Conservation (phyloP, 2,888 invertebrate species). For the Chymomyza caudatula region DNA sequence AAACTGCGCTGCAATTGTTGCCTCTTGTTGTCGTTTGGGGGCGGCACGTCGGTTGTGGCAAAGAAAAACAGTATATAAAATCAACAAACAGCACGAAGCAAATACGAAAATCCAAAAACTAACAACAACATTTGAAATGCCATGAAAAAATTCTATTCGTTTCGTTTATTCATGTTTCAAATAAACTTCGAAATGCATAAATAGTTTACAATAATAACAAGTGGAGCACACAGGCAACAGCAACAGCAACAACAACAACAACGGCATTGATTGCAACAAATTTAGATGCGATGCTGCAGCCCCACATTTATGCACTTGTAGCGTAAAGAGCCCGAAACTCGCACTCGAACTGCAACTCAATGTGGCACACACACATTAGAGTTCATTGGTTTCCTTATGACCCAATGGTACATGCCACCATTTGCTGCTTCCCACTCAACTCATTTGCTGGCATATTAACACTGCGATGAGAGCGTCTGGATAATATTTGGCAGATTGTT, state of each 20-base stretch:
- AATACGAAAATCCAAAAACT: conserved; percentile 5
- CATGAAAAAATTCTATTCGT: conserved; percentile 38
- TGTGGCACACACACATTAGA: conserved; percentile 41
- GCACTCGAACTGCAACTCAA: conserved; percentile 27
- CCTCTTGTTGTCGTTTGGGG: background rate
- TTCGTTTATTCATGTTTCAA: conserved; percentile 51
- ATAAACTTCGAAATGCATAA: conserved; percentile 70
- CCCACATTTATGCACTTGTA: conserved; percentile 10
- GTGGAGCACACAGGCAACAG: conserved; percentile 18
- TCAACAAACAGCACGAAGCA: conserved; percentile 59
- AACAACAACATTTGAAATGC: conserved; percentile 39
- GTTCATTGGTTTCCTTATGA: conserved; percentile 47
- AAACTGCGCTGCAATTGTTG: background rate
- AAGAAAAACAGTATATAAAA: conserved; percentile 66
- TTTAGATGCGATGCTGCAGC: conserved; percentile 7
- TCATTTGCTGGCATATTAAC: conserved; percentile 34
- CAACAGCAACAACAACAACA: conserved; percentile 36
- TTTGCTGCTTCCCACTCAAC: background rate
- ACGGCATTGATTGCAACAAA: conserved; percentile 67
- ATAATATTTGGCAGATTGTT: conserved; percentile 1
- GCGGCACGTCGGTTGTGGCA: background rate
- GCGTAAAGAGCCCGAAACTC: conserved; percentile 53
- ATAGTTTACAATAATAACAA: conserved; percentile 70
- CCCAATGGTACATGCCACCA: background rate
- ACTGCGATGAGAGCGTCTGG: conserved; percentile 37